These are phyloP conservation scores for Drosophila hamatofila DNA, from an alignment of 2,888 invertebrate species.

Conservation along the genomic window DNA sequence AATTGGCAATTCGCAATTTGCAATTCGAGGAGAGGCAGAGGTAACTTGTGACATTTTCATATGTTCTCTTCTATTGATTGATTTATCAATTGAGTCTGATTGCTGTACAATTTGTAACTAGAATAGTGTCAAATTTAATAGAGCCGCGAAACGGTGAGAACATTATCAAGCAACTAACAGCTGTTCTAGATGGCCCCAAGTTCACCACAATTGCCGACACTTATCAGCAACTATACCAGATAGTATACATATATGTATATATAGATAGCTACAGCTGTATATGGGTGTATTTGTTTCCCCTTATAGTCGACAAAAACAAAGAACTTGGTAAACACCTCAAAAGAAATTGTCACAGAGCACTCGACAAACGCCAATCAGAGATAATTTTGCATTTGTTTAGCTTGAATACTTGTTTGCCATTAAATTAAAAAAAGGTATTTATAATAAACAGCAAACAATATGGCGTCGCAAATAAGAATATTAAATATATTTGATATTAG, in stretches of 20 bases:
- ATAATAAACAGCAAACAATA: conserved; percentile 27
- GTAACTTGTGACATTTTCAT: conserved; percentile 35
- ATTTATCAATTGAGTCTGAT: conserved; percentile 72
- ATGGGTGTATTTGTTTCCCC: not conserved
- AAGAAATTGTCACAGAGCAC: conserved; percentile 21
- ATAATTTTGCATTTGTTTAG: conserved; percentile 28
- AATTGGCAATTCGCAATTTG: conserved; percentile 59
- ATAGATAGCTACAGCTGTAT: not conserved
- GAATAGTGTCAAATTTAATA: conserved; percentile 68
- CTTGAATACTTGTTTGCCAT: conserved; percentile 1
- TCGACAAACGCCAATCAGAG: conserved; percentile 20
- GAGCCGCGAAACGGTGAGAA: conserved; percentile 43
- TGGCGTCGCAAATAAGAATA: conserved; percentile 41
- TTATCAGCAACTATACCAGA: conserved; percentile 34
- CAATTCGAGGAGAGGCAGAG: conserved; percentile 3
- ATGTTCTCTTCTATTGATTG: conserved; percentile 18
- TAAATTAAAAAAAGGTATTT: conserved; percentile 12
- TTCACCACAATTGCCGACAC: conserved; percentile 35
- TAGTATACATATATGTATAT: not conserved
- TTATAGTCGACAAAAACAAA: conserved; percentile 26
- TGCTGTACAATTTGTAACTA: conserved; percentile 61
- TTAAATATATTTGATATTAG: not conserved
- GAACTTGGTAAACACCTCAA: conserved; percentile 18
- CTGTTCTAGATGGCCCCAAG: conserved; percentile 30
- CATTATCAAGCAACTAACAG: conserved; percentile 25